A percentile compares a stretch with the other conserved stretches of the same genome.
These are phyloP conservation scores for Muscicapa adusta DNA, from an alignment of 2,113 vertebrate species.

Conservation along the genomic window DNA sequence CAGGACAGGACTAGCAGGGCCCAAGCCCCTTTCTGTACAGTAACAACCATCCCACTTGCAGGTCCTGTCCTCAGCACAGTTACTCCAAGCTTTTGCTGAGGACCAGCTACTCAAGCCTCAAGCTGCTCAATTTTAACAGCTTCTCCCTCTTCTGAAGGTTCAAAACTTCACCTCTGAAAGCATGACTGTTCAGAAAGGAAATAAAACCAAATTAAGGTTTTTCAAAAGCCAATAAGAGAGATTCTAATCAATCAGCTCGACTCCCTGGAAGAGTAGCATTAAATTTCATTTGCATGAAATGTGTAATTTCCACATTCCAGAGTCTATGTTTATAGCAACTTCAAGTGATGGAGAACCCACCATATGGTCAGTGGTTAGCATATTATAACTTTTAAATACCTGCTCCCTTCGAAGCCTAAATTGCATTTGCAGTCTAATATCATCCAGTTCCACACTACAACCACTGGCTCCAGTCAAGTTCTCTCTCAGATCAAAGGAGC, in stretches of 20 bases:
- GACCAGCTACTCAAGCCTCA: not conserved
- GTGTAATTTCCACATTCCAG: not conserved
- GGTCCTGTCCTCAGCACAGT: not conserved
- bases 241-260: not conserved
- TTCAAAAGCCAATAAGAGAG: not conserved
- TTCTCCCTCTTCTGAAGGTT: not conserved
- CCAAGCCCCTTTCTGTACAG: not conserved
- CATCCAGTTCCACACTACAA: not conserved
- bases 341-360: not conserved
- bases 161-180: not conserved
- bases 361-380: not conserved
- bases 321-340: not conserved
- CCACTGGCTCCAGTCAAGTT: not conserved
- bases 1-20: not conserved
- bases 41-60: not conserved
- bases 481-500: conserved; percentile 10
- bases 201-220: not conserved
- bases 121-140: not conserved
- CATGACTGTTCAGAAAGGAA: not conserved
- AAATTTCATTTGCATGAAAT: not conserved
- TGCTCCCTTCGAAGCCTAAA: not conserved
- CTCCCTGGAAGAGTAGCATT: not conserved
- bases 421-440: not conserved
- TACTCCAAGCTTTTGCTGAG: not conserved
- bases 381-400: not conserved